These are phyloP conservation scores for Pristionchus japonicus DNA, from an alignment of 2,888 invertebrate genomes.

Conservation along the genomic window DNA sequence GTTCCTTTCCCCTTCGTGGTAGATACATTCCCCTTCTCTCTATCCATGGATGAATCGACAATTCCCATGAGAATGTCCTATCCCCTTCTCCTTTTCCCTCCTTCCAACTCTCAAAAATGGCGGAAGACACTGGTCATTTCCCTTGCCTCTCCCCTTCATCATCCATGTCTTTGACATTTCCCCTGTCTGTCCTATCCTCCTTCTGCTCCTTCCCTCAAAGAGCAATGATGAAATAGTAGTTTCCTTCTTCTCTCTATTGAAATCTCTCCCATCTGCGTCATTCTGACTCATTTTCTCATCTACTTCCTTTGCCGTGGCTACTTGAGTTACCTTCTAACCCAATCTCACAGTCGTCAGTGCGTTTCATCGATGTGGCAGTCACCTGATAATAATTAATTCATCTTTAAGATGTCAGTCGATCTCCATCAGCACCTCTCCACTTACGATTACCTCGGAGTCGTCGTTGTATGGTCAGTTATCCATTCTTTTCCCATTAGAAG, in stretches of 20 bases:
- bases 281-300: neutral
- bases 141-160: neutral
- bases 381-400: too few relatives aligned
- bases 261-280: neutral
- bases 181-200: neutral
- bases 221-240: neutral
- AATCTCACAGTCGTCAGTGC: too few relatives aligned
- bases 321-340: neutral
- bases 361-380: too few relatives aligned
- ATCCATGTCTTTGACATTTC: conserved; percentile 1
- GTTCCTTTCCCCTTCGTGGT: neutral
- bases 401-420: conserved; percentile 13
- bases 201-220: too few relatives aligned
- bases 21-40: neutral
- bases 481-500: neutral
- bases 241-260: neutral
- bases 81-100: neutral
- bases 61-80: neutral
- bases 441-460: conserved; percentile 27
- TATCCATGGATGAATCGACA: neutral
- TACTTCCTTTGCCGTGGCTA: neutral
- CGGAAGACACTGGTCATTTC: neutral
- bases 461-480: conserved; percentile 24
- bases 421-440: conserved; percentile 32
- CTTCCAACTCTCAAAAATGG: neutral